phyloP scores from a whole-genome alignment of 1,140 invertebrate species.

The Zaprionus ornatus region DNA sequence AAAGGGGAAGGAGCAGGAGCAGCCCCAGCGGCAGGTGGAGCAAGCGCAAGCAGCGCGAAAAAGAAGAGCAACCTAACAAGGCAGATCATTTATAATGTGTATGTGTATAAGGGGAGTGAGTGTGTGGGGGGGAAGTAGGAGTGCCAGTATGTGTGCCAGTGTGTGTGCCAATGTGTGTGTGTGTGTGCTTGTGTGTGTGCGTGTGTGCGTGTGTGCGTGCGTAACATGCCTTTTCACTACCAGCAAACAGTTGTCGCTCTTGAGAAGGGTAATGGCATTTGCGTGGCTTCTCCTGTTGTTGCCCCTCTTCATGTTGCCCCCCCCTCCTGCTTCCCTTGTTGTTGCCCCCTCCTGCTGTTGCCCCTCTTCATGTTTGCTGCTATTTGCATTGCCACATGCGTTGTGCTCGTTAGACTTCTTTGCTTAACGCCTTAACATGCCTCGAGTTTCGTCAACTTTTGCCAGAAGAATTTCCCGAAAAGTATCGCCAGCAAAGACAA shows the following conservation, averaged over 20 bases:
- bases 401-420: conserved; percentile 61
- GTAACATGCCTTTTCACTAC: conserved; percentile 65
- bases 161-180: conserved; percentile 44
- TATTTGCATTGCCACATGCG: conserved; percentile 39
- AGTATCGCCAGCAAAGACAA: too few species aligned
- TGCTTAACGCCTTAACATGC: conserved; percentile 64
- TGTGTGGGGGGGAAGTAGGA: conserved; percentile 32
- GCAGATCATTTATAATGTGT: conserved; percentile 70
- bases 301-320: conserved; percentile 13
- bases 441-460: background rate
- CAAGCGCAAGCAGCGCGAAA: conserved; percentile 60
- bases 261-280: conserved; percentile 43
- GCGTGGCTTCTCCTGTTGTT: background rate
- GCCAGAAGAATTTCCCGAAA: background rate
- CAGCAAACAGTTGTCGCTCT: conserved; percentile 45
- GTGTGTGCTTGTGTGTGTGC: conserved; percentile 65
- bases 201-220: conserved; percentile 49
- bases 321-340: conserved; percentile 15
- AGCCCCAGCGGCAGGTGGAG: conserved; percentile 46
- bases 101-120: conserved; percentile 16
- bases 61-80: conserved; percentile 29
- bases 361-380: conserved; percentile 26
- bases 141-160: conserved; percentile 50
- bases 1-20: too few species aligned
- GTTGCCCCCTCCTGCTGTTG: conserved; percentile 16